Conservation (phyloP, 2,797 vertebrate species). For the Rhinoraja longicauda region DNA sequence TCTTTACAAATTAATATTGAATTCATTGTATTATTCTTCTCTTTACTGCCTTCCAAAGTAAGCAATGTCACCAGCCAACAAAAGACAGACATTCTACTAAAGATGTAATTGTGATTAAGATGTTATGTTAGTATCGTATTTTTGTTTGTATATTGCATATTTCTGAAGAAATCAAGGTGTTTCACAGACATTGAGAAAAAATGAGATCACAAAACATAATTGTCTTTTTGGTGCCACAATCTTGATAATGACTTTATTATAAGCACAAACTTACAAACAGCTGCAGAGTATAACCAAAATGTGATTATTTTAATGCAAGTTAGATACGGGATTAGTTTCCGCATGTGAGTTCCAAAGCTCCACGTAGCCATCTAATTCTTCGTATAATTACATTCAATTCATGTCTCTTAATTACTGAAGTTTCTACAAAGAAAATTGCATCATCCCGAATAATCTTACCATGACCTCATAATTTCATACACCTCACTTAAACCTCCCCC, state of each 20-base stretch:
- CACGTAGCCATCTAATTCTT: no score
- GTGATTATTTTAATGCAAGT: background rate
- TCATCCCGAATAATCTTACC: no score
- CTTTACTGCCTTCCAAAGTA: background rate
- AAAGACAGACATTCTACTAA: background rate
- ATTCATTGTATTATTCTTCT: background rate
- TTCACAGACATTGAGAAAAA: background rate
- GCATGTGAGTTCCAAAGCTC: no score
- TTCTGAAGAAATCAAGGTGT: background rate
- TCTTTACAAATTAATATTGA: background rate
- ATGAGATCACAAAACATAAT: background rate
- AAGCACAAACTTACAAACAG: background rate
- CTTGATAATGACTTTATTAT: background rate
- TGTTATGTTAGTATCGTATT: background rate
- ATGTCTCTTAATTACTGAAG: no score
- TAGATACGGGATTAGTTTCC: background rate
- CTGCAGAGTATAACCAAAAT: background rate
- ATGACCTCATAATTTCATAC: no score
- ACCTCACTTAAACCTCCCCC: no score
- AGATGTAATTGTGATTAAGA: background rate
- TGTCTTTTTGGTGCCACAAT: background rate
- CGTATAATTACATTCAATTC: no score
- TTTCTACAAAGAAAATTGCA: no score
- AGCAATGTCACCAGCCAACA: background rate
- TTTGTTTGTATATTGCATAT: background rate